Percentiles rank a stretch among this genome's conserved stretches.
Conservation (phyloP, 1,140 invertebrate genomes). For the Eriosoma lanigerum region DNA sequence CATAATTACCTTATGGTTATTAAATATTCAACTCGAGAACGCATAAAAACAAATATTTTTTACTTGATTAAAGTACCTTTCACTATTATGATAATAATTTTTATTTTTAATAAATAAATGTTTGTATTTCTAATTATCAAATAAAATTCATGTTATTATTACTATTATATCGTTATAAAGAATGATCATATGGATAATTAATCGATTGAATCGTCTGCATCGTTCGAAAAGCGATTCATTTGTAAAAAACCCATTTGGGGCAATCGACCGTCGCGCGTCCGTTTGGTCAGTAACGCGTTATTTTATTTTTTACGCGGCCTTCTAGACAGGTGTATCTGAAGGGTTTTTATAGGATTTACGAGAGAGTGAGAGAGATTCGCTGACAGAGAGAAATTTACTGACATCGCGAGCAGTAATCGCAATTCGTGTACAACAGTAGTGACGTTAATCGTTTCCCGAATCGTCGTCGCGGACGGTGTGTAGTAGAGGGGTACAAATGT, state of each 20-base stretch:
- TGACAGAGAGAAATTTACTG: neutral
- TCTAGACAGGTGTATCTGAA: neutral
- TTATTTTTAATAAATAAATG: too few relatives aligned
- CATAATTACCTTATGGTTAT: neutral
- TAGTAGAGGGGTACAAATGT: neutral
- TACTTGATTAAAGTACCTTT: neutral
- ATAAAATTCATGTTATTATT: too few relatives aligned
- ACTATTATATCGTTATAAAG: too few relatives aligned
- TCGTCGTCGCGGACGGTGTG: neutral
- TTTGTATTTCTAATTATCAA: neutral
- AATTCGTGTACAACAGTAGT: neutral
- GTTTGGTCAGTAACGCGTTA: neutral
- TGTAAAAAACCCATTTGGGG: neutral
- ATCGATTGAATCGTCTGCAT: too few relatives aligned
- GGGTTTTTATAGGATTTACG: too few relatives aligned
- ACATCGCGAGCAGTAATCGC: neutral
- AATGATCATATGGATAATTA: too few relatives aligned
- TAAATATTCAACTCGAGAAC: neutral
- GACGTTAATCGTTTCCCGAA: slow-evolving; percentile 33
- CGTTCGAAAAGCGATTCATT: neutral
- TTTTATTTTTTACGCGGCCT: neutral
- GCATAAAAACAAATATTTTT: neutral
- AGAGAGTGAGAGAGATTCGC: too few relatives aligned
- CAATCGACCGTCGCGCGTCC: too few relatives aligned
- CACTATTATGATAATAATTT: too few relatives aligned